Evolutionary conservation across 1,140 invertebrate species (phyloP).

Genomic region (Phortica variegata): DNA sequence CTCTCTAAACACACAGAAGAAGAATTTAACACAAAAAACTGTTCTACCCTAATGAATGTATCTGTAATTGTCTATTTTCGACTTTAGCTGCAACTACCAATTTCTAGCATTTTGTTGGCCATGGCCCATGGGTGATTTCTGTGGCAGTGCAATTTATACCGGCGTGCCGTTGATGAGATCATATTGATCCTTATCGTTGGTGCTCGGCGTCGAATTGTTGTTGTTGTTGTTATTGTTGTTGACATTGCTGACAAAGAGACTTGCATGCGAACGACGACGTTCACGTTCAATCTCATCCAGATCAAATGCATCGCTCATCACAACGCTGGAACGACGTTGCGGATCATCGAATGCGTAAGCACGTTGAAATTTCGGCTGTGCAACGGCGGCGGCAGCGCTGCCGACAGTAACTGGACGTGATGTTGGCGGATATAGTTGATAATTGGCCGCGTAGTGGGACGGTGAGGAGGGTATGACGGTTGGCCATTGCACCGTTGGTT

Average conservation of each 20-base stretch:
- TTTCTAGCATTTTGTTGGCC: not conserved
- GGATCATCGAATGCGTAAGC: constrained; percentile 48
- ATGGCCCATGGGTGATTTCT: not conserved
- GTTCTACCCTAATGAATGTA: not conserved
- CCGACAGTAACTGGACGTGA: constrained; percentile 14
- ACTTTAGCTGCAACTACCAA: too few species aligned
- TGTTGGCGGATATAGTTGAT: constrained; percentile 24
- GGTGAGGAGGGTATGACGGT: constrained; percentile 50
- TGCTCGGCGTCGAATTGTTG: not conserved
- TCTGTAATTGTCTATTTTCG: not conserved
- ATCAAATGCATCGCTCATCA: constrained; percentile 38
- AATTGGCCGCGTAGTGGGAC: constrained; percentile 31
- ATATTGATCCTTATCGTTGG: constrained; percentile 30
- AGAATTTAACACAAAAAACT: not conserved
- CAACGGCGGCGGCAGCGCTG: not conserved
- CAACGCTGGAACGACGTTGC: constrained; percentile 34
- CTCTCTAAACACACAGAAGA: not conserved
- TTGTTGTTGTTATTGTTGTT: constrained; percentile 3
- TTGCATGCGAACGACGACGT: constrained; percentile 50
- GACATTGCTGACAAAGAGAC: constrained; percentile 32
- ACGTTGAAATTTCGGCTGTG: constrained; percentile 36
- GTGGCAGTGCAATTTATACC: constrained; percentile 24
- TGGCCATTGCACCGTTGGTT: constrained; percentile 44
- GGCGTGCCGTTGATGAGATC: constrained; percentile 50
- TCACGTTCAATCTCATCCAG: constrained; percentile 51